Evolutionary conservation across 1,140 invertebrate species (phyloP).

Genomic region (Anadara kagoshimensis): DNA sequence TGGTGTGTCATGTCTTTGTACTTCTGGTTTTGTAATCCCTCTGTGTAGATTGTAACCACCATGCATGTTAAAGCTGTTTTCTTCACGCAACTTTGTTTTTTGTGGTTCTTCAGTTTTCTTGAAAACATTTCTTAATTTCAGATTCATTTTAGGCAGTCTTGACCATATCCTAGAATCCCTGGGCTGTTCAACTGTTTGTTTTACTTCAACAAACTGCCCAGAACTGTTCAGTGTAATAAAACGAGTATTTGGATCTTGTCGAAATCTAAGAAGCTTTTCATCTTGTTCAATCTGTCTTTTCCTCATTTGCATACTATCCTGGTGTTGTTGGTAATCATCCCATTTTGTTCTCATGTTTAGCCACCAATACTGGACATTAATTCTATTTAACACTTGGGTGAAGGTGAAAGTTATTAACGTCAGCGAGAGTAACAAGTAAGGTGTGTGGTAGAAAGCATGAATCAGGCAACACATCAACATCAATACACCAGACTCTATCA

Average conservation of each 20-base stretch:
- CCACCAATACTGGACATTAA: slow-evolving; percentile 47
- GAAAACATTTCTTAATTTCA: neutral
- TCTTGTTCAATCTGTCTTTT: slow-evolving; percentile 29
- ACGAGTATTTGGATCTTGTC: neutral
- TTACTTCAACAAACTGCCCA: neutral
- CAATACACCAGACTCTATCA: slow-evolving; percentile 64
- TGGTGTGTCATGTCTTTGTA: slow-evolving; percentile 7
- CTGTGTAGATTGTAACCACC: too few relatives aligned
- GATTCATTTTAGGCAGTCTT: neutral
- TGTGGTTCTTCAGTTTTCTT: too few relatives aligned
- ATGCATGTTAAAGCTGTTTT: too few relatives aligned
- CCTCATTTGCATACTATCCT: slow-evolving; percentile 66
- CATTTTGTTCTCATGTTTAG: slow-evolving; percentile 51
- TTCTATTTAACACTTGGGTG: slow-evolving; percentile 60
- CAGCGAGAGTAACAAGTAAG: slow-evolving; percentile 59
- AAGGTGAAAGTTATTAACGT: slow-evolving; percentile 62
- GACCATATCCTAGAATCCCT: too few relatives aligned
- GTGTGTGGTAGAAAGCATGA: slow-evolving; percentile 63
- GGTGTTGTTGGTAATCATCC: slow-evolving; percentile 71
- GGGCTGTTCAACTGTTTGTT: too few relatives aligned
- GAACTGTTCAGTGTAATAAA: slow-evolving; percentile 8
- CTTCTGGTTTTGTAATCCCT: too few relatives aligned
- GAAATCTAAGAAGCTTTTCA: slow-evolving; percentile 6
- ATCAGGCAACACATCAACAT: slow-evolving; percentile 50
- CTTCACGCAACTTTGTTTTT: too few relatives aligned